phyloP scores from a whole-genome alignment of 1,140 invertebrate species.

The Bradynema listronoti region DNA sequence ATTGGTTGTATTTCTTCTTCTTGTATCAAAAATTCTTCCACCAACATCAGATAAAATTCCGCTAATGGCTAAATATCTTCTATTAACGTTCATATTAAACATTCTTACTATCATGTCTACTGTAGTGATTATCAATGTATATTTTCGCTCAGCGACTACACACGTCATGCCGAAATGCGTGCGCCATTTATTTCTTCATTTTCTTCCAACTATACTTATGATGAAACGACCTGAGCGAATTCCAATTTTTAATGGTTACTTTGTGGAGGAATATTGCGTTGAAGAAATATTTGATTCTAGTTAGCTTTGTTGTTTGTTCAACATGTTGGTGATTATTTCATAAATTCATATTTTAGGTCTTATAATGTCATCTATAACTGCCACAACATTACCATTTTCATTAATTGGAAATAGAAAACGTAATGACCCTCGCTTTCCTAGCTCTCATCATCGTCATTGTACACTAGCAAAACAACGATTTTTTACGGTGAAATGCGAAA shows the following conservation, averaged over 20 bases:
- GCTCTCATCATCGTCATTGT: constrained; percentile 36
- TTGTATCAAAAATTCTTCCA: constrained; percentile 95
- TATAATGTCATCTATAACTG: constrained; percentile 52
- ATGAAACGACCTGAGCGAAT: constrained; percentile 55
- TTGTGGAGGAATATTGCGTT: constrained; percentile 55
- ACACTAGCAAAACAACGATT: constrained; percentile 33
- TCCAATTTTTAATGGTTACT: constrained; percentile 66
- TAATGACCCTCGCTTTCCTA: constrained; percentile 15
- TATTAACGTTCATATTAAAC: constrained; percentile 99
- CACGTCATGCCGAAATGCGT: constrained; percentile 81
- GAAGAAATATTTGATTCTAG: constrained; percentile 54
- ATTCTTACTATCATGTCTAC: constrained; percentile 81
- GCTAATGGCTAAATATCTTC: constrained; percentile 91
- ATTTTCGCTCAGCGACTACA: constrained; percentile 83
- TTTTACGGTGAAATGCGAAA: too few species aligned
- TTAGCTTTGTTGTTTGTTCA: constrained; percentile 18
- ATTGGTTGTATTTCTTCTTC: constrained; percentile 91
- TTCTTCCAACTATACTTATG: constrained; percentile 65
- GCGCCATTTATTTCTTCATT: constrained; percentile 80
- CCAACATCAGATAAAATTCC: constrained; percentile 88
- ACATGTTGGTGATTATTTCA: not conserved
- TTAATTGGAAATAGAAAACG: constrained; percentile 30
- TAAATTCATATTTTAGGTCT: constrained; percentile 24
- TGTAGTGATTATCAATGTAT: constrained; percentile 89
- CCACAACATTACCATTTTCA: constrained; percentile 52